Evolutionary conservation across 1,140 invertebrate genomes (phyloP).

Genomic region (Campoletis sonorensis): DNA sequence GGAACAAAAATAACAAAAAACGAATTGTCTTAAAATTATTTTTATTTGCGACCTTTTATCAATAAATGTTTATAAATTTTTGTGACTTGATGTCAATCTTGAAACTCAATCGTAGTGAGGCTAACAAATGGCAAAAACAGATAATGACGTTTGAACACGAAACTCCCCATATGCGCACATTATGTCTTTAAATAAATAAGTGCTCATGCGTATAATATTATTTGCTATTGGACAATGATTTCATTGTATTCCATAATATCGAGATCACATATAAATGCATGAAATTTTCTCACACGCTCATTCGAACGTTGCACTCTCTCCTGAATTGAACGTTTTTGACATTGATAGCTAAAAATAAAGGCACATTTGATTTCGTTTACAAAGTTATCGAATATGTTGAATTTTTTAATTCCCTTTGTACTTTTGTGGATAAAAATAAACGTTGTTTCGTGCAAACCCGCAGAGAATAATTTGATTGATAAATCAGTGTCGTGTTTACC

Average conservation of each 20-base stretch:
- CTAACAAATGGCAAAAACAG: too few species aligned
- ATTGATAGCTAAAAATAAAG: background rate
- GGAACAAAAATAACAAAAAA: too few species aligned
- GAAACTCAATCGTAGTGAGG: too few species aligned
- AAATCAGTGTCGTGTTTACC: background rate
- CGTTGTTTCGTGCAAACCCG: background rate
- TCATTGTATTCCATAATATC: background rate
- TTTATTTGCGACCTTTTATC: too few species aligned
- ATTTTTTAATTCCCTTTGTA: background rate
- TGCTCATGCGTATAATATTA: background rate
- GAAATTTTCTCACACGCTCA: background rate
- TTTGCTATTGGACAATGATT: background rate
- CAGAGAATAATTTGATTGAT: background rate
- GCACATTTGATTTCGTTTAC: background rate
- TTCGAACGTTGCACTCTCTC: conserved; percentile 3
- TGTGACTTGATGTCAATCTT: too few species aligned
- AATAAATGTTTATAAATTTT: too few species aligned
- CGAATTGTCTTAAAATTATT: too few species aligned
- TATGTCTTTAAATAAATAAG: background rate
- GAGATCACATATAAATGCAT: background rate
- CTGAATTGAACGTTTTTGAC: background rate
- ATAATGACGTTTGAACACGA: background rate
- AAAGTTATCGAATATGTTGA: background rate
- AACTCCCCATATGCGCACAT: background rate
- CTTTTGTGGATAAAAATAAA: background rate